Evolutionary conservation across 2,797 vertebrate genomes (phyloP).

Genomic region (Halcyon leucocephala): DNA sequence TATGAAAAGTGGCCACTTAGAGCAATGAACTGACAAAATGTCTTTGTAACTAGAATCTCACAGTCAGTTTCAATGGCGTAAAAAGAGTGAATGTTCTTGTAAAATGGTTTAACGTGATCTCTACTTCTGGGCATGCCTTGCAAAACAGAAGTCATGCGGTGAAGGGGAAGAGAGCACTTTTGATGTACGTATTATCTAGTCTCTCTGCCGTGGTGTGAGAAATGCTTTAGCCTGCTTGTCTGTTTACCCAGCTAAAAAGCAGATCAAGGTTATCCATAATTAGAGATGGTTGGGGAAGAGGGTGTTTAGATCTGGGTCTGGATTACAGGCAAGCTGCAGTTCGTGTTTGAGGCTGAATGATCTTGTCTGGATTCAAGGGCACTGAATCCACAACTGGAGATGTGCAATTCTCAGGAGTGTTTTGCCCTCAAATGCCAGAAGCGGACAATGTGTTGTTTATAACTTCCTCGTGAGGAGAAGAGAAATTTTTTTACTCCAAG

Average conservation of each 20-base stretch:
- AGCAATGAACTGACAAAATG: conserved; percentile 57
- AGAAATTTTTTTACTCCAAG: background rate
- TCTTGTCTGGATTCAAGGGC: conserved; percentile 36
- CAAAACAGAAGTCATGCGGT: conserved; percentile 33
- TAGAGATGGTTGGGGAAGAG: conserved; percentile 41
- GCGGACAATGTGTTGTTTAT: accelerated
- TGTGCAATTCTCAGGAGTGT: background rate
- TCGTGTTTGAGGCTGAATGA: background rate
- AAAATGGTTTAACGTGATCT: conserved; percentile 46
- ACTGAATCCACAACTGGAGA: background rate
- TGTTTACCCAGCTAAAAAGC: conserved; percentile 58
- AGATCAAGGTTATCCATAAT: conserved; percentile 63
- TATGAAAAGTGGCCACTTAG: conserved; percentile 44
- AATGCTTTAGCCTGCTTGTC: background rate
- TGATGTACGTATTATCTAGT: conserved; percentile 36
- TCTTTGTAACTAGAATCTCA: conserved; percentile 27
- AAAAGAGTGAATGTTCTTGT: conserved; percentile 31
- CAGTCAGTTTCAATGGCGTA: background rate
- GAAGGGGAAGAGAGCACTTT: conserved; percentile 46
- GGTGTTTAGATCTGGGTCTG: conserved; percentile 7
- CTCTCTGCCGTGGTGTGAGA: background rate
- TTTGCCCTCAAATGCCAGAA: background rate
- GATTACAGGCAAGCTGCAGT: conserved; percentile 31
- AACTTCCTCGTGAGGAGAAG: background rate
- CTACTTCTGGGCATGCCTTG: conserved; percentile 31